These are phyloP conservation scores for Turritopsis dohrnii DNA, from an alignment of 30 jellyfish, hydroid and myxozoan genomes.

Conservation along the genomic window DNA sequence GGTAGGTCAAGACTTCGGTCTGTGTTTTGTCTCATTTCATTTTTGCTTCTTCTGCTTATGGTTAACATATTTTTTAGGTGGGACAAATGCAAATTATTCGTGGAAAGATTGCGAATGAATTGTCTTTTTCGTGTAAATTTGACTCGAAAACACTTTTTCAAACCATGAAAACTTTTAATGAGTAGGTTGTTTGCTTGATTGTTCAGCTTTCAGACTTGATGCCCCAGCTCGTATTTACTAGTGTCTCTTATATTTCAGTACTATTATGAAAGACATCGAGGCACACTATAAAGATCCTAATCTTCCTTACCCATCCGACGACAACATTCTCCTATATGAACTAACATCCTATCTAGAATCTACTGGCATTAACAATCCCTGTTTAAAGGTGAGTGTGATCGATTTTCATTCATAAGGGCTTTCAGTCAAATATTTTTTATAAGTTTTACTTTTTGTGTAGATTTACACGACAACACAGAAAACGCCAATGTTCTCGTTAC, in stretches of 20 bases:
- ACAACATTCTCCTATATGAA: slow-evolving; percentile 73
- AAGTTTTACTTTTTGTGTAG: slow-evolving; percentile 27
- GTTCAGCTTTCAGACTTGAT: background rate
- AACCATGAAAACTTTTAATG: slow-evolving; percentile 72
- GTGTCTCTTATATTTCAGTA: no score
- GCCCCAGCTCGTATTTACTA: no score
- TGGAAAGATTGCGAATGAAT: slow-evolving; percentile 72
- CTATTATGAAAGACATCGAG: slow-evolving; percentile 69
- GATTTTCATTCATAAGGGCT: background rate
- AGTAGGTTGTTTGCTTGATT: slow-evolving; percentile 34
- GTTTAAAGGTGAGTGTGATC: slow-evolving; percentile 44
- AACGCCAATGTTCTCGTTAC: slow-evolving; percentile 44
- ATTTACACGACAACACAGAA: slow-evolving; percentile 74
- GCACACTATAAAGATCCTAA: slow-evolving; percentile 83
- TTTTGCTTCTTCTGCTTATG: background rate
- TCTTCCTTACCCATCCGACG: slow-evolving; percentile 80
- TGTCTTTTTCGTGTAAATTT: slow-evolving; percentile 74
- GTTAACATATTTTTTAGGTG: slow-evolving; percentile 37
- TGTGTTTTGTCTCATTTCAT: background rate
- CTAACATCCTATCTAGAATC: slow-evolving; percentile 84
- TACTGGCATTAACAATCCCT: slow-evolving; percentile 75
- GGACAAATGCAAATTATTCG: slow-evolving; percentile 96
- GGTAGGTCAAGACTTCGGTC: slow-evolving; percentile 28
- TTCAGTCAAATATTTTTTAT: background rate
- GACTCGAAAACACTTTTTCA: slow-evolving; percentile 67